A percentile compares a stretch with the other conserved stretches of the same genome.
phyloP scores from a whole-genome alignment of 2,888 invertebrate species.

The Campoletis raptor region DNA sequence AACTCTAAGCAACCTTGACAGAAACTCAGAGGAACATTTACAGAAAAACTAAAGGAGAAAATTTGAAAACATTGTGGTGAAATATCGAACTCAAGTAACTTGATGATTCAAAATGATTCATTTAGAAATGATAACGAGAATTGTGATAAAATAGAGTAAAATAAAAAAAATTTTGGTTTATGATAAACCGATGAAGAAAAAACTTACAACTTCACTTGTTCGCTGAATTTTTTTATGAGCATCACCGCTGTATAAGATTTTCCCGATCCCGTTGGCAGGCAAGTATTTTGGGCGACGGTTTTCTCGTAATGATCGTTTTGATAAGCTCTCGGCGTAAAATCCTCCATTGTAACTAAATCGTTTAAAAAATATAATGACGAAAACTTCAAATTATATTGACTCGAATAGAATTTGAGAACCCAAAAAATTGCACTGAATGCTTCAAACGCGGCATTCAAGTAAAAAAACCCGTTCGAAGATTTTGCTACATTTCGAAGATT shows the following conservation, averaged over 20 bases:
- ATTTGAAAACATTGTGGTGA: no score
- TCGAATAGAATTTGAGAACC: not conserved
- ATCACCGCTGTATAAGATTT: slow-evolving; percentile 96
- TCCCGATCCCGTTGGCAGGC: slow-evolving; percentile 96
- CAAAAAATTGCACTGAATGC: not conserved
- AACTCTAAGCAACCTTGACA: no score
- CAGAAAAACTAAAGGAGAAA: no score
- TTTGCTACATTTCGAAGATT: no score
- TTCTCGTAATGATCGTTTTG: slow-evolving; percentile 92
- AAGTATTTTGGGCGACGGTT: slow-evolving; percentile 91
- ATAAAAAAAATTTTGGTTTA: not conserved
- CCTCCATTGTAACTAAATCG: slow-evolving; percentile 59
- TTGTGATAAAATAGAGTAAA: not conserved
- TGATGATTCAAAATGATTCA: not conserved
- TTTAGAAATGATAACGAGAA: not conserved
- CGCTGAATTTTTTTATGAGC: slow-evolving; percentile 88
- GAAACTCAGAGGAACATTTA: no score
- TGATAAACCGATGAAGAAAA: not conserved
- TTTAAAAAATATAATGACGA: not conserved
- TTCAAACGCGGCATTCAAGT: not conserved
- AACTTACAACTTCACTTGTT: slow-evolving; percentile 85
- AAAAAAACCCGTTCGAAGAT: not conserved
- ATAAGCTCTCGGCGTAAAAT: slow-evolving; percentile 86
- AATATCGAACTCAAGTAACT: not conserved
- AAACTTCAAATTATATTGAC: not conserved